Conservation (phyloP, 2,888 invertebrate species). For the Lamproptera curius region DNA sequence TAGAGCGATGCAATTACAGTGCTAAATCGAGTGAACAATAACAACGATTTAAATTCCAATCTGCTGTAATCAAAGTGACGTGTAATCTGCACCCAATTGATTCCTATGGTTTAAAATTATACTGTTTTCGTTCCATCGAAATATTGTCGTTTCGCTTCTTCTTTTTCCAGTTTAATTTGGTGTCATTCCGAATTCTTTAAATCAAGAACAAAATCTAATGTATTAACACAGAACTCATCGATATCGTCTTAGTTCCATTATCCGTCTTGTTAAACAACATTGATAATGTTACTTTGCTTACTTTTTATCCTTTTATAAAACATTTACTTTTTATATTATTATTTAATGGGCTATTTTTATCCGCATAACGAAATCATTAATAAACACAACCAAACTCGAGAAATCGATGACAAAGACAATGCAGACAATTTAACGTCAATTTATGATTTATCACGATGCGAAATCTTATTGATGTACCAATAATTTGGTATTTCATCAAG, state of each 20-base stretch:
- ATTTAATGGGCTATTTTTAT: background rate
- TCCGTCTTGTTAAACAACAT: too few relatives aligned
- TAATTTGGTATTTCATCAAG: background rate
- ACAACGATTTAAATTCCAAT: conserved; percentile 1
- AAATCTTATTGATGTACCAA: too few relatives aligned
- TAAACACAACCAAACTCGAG: background rate
- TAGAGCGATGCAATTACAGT: conserved; percentile 6
- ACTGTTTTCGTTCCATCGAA: background rate
- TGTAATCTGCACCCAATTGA: too few relatives aligned
- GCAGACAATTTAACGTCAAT: too few relatives aligned
- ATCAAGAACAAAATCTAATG: background rate
- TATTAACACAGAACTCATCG: background rate
- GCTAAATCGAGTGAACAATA: conserved; percentile 1
- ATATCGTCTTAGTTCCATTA: background rate
- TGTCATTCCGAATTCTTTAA: background rate
- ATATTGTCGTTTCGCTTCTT: background rate
- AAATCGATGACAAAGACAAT: background rate
- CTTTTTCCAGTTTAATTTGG: too few relatives aligned
- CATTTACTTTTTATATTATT: background rate
- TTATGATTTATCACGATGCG: too few relatives aligned
- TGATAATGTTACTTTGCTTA: too few relatives aligned
- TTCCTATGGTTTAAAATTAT: too few relatives aligned
- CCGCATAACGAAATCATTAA: background rate
- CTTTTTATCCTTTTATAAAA: background rate
- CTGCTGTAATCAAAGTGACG: too few relatives aligned